These are phyloP conservation scores for Cyanoderma ruficeps DNA, from an alignment of 2,113 vertebrate genomes.

Conservation along the genomic window DNA sequence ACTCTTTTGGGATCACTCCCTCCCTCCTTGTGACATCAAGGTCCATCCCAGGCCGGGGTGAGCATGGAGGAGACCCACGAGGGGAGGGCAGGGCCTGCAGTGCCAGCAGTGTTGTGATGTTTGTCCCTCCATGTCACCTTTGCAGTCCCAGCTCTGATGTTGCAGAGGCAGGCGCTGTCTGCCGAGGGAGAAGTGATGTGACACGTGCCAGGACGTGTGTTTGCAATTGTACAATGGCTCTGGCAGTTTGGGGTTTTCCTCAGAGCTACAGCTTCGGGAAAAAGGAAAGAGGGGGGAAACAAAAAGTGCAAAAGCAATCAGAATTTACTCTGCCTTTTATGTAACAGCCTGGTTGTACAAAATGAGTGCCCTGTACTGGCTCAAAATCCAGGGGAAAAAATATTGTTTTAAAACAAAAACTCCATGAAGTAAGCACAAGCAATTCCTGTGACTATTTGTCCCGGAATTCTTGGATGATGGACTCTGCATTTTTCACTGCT, in stretches of 20 bases:
- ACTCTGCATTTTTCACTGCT: background rate
- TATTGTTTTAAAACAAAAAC: background rate
- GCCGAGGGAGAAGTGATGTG: background rate
- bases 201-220: background rate
- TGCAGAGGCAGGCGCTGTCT: background rate
- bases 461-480: background rate
- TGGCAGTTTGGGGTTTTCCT: background rate
- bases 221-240: background rate
- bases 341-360: background rate
- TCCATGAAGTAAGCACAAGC: background rate
- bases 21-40: fast-evolving
- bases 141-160: background rate
- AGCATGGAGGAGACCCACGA: fast-evolving
- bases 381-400: background rate
- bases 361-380: background rate
- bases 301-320: background rate
- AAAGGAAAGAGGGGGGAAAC: background rate
- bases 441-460: background rate
- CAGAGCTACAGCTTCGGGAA: background rate
- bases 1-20: background rate
- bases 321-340: background rate
- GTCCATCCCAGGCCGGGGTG: fast-evolving
- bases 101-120: fast-evolving
- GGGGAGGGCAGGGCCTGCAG: background rate
- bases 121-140: background rate